Evolutionary conservation across 2,113 vertebrate species (phyloP).

Genomic region (Myrmecobius fasciatus): DNA sequence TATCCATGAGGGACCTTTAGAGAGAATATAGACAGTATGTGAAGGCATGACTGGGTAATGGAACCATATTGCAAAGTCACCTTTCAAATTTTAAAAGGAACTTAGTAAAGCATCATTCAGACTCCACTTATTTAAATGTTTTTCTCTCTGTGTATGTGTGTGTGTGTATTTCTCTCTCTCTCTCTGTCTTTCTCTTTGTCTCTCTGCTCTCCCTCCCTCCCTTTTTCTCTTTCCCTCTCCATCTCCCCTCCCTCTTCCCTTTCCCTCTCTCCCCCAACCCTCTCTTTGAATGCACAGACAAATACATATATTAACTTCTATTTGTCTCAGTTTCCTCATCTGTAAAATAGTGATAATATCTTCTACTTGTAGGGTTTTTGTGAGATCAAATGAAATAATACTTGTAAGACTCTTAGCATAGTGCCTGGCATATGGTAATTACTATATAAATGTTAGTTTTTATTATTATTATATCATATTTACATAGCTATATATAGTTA

Average conservation of each 20-base stretch:
- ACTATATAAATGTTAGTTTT: too few relatives aligned
- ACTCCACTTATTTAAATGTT: neutral
- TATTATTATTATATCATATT: too few relatives aligned
- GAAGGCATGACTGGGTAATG: neutral
- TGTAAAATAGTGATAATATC: neutral
- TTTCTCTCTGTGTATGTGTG: neutral
- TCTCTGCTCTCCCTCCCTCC: too few relatives aligned
- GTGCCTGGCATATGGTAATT: too few relatives aligned
- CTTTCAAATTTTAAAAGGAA: neutral
- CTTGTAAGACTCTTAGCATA: neutral
- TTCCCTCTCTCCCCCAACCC: too few relatives aligned
- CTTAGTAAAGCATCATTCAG: neutral
- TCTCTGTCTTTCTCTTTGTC: too few relatives aligned
- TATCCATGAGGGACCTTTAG: neutral
- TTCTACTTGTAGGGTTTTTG: neutral
- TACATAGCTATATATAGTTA: neutral
- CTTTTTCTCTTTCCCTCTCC: too few relatives aligned
- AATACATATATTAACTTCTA: neutral
- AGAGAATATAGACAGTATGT: neutral
- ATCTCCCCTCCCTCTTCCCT: too few relatives aligned
- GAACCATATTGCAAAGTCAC: neutral
- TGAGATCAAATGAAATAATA: neutral
- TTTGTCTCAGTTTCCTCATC: neutral
- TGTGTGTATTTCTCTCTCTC: too few relatives aligned
- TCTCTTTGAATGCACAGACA: neutral